Conservation (phyloP, 1,140 invertebrate genomes). For the Atta cephalotes region DNA sequence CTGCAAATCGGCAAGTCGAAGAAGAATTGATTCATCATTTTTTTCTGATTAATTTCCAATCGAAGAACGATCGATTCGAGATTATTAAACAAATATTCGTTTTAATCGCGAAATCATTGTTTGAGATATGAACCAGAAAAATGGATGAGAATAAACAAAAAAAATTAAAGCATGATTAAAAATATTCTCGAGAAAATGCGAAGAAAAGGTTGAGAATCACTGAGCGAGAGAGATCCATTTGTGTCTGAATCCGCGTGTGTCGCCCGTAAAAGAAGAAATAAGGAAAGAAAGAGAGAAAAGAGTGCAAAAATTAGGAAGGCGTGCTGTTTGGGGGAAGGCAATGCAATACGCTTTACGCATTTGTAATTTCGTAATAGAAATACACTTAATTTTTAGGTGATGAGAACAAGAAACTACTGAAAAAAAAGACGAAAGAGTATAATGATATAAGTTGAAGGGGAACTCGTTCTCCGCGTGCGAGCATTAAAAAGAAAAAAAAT, state of each 20-base stretch:
- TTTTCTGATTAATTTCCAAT: conserved; percentile 29
- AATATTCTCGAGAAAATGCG: neutral
- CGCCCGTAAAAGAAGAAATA: conserved; percentile 19
- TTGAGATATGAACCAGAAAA: neutral
- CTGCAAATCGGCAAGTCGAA: neutral
- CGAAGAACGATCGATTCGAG: conserved; percentile 10
- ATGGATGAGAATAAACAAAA: neutral
- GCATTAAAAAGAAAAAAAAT: conserved; percentile 69
- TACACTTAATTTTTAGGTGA: conserved; percentile 81
- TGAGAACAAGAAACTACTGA: conserved; percentile 57
- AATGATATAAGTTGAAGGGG: conserved; percentile 24
- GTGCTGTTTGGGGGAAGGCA: conserved; percentile 85
- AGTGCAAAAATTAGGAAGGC: conserved; percentile 68
- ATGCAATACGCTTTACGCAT: conserved; percentile 86
- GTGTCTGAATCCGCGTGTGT: conserved; percentile 47
- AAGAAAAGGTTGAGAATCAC: conserved; percentile 10
- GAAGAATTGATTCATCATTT: neutral
- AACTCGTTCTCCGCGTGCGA: conserved; percentile 29
- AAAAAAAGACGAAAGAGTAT: conserved; percentile 30
- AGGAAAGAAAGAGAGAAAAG: conserved; percentile 9
- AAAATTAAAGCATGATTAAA: conserved; percentile 10
- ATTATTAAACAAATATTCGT: neutral
- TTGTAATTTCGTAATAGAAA: conserved; percentile 79
- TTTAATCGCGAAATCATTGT: neutral
- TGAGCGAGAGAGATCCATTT: neutral